Base-by-base conservation (phyloP, 2,797 vertebrate species). In the Aythya fuligula region DNA sequence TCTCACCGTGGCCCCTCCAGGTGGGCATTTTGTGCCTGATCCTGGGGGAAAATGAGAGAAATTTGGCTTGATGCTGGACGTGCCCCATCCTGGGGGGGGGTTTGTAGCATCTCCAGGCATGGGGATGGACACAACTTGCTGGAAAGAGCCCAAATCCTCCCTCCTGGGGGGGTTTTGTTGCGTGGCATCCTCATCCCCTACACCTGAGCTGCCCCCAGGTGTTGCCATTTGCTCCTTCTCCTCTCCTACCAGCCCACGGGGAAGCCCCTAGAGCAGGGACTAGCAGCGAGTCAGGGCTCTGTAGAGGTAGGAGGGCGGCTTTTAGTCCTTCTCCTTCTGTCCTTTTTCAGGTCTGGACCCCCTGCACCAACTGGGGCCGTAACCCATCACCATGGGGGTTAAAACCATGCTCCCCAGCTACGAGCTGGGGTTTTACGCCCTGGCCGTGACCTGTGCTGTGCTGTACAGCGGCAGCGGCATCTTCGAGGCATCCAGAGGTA, bases 361-460 rank as follows among this genome's bases (percentile, higher is more conserved):
- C 11, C 5, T 0, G 1, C 2, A 3, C 27, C 0, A 0, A 38
- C 39, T 27, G 75, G 53, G 93, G 94, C 19, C 16, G 87, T 91
- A 45, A 91, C 10, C 81, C 69, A 60, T 49, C 82, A 70, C 91
- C 45, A 99, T 99, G 99, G 98, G 99, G 92, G 94, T 99, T 90
- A 99, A 99, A 97, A 97, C 99, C 1, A 98, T 98, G 2, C 97
- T 99, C 86, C 99, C 99, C 18, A 97, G 96, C n/a, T 98, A 98
- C 14, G 99, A 99, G 96, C 96, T 99, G 95, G 99, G 98, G 8
- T 97, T 99, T 94, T 99, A 99, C 24, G 98, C 98, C 60, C 97
- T 98, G 0, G 97, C 98, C 38, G 97, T 99, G 83, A 98, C 98
- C 5, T 98, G 99, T 6, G 99, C 99, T 7, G 96, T 99, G 96